Evolutionary conservation across 2,113 vertebrate species (phyloP), one percentile per base, ranked within the genome.

Genomic region (Typhlomys cinereus): DNA sequence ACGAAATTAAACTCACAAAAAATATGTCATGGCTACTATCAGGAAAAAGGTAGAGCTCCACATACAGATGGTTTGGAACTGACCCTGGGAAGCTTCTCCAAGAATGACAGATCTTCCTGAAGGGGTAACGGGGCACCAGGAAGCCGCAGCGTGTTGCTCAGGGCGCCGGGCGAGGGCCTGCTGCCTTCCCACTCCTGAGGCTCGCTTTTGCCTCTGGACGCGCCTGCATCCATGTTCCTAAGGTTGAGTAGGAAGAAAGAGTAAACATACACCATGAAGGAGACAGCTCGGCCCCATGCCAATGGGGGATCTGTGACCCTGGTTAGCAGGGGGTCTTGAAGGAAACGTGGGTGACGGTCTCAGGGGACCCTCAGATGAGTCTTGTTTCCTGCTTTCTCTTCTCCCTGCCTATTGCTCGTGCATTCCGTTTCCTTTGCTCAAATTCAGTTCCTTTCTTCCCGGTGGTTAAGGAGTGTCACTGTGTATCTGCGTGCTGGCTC

Each of bases 151-250:
- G 13, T 69, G 15, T 13, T 85, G 44, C 57, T 66, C 79, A 36
- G 70, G 90, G n/a, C 44, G 67, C 93, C 85, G 76, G 70, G 74
- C 64, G 48, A 11, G 21, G 64, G 17, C 54, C 52, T 86, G 79
- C 59, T 69, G 41, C 67, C 59, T 85, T 39, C 34, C 29, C 2
- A 54, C 64, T 71, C 70, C n/a, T n/a, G n/a, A 87, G 92, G 73
- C 95, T 89, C 71, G 36, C 85, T 84, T 94, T 74, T 86, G 52
- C 78, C 89, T 92, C 80, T 93, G 83, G n/a, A 59, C 92, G 41
- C 88, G 59, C 79, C 64, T 64, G 78, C 6, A 71, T 41, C 71
- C 23, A 36, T 59, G 64, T 85, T 90, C 92, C 50, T 79, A 79
- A 89, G 17, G 21, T 20, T 79, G 57, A 88, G 41, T 74, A 57